Evolutionary conservation across 2,797 vertebrate genomes (phyloP).

Genomic region (Oryzias dopingdopingensis): DNA sequence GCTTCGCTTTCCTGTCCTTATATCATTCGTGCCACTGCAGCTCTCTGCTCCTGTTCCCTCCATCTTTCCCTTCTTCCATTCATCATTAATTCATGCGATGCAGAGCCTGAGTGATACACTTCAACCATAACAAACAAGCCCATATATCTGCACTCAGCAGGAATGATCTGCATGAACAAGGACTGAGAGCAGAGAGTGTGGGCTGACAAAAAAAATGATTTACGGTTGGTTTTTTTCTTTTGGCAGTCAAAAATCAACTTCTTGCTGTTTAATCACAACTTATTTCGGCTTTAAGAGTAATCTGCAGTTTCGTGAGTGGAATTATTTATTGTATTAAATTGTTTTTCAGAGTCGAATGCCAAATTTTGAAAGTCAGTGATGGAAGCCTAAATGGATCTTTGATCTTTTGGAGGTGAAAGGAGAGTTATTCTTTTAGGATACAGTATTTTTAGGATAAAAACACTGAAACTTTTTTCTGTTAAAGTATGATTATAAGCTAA

Average conservation of each 20-base stretch:
- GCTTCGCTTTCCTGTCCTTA: conserved; percentile 26
- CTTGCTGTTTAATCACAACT: background rate
- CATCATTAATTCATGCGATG: conserved; percentile 73
- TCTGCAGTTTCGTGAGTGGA: background rate
- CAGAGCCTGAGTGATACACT: conserved; percentile 69
- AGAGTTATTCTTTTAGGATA: no score
- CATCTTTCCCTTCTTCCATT: conserved; percentile 32
- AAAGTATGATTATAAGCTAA: no score
- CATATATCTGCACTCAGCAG: conserved; percentile 68
- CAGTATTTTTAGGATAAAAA: no score
- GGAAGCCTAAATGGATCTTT: no score
- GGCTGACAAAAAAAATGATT: conserved; percentile 13
- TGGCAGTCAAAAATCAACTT: conserved; percentile 4
- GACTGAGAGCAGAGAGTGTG: conserved; percentile 12
- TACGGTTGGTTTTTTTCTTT: conserved; percentile 11
- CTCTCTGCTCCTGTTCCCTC: conserved; percentile 30
- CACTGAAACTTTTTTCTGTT: no score
- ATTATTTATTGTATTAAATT: no score
- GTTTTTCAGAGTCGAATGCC: no score
- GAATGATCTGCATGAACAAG: conserved; percentile 53
- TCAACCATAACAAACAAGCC: conserved; percentile 74
- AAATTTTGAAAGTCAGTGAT: no score
- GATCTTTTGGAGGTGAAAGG: no score
- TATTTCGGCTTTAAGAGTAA: background rate
- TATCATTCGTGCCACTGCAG: conserved; percentile 32